These are phyloP conservation scores for Charina bottae DNA, from an alignment of 2,113 vertebrate species.

Conservation along the genomic window DNA sequence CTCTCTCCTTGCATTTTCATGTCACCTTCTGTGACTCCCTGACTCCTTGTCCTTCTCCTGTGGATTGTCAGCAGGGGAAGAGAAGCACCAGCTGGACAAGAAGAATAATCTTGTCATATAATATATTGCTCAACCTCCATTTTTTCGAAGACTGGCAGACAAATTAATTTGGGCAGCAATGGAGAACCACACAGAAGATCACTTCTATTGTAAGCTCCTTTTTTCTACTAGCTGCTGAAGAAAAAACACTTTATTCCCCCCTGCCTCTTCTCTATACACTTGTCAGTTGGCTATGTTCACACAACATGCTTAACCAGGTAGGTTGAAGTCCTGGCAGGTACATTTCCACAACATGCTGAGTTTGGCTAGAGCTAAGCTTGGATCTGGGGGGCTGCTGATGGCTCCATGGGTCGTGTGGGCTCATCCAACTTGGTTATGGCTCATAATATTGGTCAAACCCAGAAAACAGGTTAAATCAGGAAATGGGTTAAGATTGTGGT, in stretches of 20 bases:
- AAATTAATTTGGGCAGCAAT: constrained; percentile 38
- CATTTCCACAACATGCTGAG: no score
- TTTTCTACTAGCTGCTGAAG: constrained; percentile 47
- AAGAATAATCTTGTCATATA: neutral
- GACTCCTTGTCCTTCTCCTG: neutral
- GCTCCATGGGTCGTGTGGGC: no score
- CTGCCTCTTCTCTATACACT: neutral
- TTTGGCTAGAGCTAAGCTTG: no score
- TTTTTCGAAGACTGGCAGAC: constrained; percentile 4
- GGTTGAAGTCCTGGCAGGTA: no score
- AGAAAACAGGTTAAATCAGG: no score
- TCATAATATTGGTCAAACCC: no score
- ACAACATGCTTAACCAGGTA: no score
- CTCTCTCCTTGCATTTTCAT: neutral
- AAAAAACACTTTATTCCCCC: constrained; percentile 32
- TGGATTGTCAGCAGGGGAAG: neutral
- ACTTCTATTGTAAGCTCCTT: constrained; percentile 35
- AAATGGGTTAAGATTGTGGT: no score
- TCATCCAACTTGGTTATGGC: no score
- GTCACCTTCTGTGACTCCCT: neutral
- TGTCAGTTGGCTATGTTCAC: no score
- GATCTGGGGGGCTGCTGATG: no score
- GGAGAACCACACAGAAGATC: neutral
- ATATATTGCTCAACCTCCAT: neutral
- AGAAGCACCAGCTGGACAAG: constrained; percentile 9